These are phyloP conservation scores for Belonocnema kinseyi DNA, from an alignment of 1,140 invertebrate genomes.

Conservation along the genomic window DNA sequence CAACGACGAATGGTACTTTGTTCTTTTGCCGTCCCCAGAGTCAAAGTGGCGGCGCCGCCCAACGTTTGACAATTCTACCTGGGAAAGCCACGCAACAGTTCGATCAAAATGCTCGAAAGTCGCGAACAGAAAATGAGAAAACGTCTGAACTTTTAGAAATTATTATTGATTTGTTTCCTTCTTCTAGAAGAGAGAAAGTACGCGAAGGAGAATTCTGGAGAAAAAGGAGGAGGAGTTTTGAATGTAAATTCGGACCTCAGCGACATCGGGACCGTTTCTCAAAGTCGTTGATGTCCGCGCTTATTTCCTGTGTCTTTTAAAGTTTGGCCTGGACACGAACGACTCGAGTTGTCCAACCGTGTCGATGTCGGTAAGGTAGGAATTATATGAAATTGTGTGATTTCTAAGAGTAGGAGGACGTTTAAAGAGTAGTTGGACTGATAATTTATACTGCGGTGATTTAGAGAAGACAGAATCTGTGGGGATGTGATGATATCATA, in stretches of 20 bases:
- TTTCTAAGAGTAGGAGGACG: slow-evolving; percentile 62
- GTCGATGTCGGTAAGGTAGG: no score
- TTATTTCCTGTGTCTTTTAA: no score
- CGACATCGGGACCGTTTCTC: no score
- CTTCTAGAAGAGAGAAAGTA: neutral
- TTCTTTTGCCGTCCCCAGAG: slow-evolving; percentile 72
- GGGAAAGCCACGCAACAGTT: slow-evolving; percentile 32
- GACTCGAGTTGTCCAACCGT: no score
- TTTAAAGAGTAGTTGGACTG: slow-evolving; percentile 46
- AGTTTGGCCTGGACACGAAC: no score
- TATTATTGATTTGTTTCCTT: neutral
- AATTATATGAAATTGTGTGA: neutral
- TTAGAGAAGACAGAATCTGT: slow-evolving; percentile 29
- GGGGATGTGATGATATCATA: slow-evolving; percentile 36
- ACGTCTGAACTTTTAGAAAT: slow-evolving; percentile 66
- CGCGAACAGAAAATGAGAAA: slow-evolving; percentile 52
- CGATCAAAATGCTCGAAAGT: slow-evolving; percentile 20
- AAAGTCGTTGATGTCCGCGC: no score
- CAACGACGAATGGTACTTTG: slow-evolving; percentile 74
- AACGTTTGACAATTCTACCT: slow-evolving; percentile 33
- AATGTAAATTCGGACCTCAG: no score
- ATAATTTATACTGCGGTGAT: slow-evolving; percentile 37
- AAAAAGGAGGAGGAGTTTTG: no score
- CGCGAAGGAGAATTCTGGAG: no score
- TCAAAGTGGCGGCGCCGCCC: neutral